Evolutionary conservation across 1,140 invertebrate species (phyloP), one percentile per base, ranked within the genome.

Genomic region (Diprion similis): DNA sequence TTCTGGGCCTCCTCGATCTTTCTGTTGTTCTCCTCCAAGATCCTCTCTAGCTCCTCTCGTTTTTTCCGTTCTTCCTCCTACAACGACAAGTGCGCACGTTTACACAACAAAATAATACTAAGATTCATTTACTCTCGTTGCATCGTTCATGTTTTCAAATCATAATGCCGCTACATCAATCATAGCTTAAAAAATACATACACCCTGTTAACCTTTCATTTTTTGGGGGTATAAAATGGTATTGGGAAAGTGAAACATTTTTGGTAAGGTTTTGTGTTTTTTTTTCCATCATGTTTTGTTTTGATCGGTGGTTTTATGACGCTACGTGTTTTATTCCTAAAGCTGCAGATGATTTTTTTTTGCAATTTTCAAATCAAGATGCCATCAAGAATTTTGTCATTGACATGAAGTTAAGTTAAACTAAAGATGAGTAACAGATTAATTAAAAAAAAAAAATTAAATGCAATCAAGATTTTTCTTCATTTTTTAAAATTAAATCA

Each of bases 1-100:
- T 93, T 93, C 90, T 98, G 97, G 77, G 97, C 97, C 88, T 98
- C 96, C 89, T 98, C 96, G 78, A 99, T 98, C 91, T 98, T 98
- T 89, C 91, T 93, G 91, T 98, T 98, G 91, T 99, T 99, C 91
- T 99, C 97, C 82, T 96, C 96, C 93, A 98, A 94, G 88, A 99
- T 99, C 88, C 93, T 92, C 90, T 99, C 97, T 81, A 98, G 90
- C 89, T 97, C 96, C 92, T 97, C 94, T 79, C 96, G 92, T 90
- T 98, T 98, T 89, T 94, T 93, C 89, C 92, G 92, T 91, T 98
- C 97, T 92, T 98, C 96, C 90, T 98, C 97, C 97, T 98, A 88
- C 83, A 88, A 88, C 80, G 86, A 88, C 86, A 88, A 87, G 72
- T 76, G 77, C 77, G 78, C 77, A 81, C 72, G 81, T 88, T 87